Base-by-base conservation (phyloP, 2,797 vertebrate species). In the Dryobates pubescens region DNA sequence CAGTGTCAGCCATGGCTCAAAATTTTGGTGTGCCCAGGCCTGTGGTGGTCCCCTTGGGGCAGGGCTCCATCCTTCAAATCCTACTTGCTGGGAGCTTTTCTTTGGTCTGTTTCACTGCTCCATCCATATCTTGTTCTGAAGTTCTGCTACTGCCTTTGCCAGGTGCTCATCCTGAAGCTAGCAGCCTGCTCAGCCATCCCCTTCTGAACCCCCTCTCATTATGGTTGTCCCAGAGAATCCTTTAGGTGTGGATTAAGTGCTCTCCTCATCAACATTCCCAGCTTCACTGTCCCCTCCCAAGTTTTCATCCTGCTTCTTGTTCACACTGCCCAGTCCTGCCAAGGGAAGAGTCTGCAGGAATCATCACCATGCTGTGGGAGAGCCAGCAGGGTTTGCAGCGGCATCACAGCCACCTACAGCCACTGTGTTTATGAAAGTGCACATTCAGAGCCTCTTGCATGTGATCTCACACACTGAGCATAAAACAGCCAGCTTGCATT, bases 161-260 rank as follows among this genome's bases (percentile, higher is more conserved):
- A 15, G 61, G 29, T 51, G 54, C 29, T 58, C 17, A 5, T 47
- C 74, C 24, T 59, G 67, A 77, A 47, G 53, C 68, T 65, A 13
- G 24, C n/a, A 58, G 53, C 53, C 73, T 61, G 26, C 30, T 51
- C 59, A 72, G 36, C 41, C 47, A 1, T 17, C 0, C 22, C 3
- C 57, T 64, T 26, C n/a, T 75, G 57, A 59, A 19, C 67, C 63
- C n/a, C 15, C 13, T 62, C 67, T 88, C 53, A 2, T 38, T 22
- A 71, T 76, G 34, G 0, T n/a, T 82, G 43, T 78, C 67, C 80
- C 77, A 83, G 26, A 13, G 56, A 45, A 82, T 47, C 36, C 70
- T 68, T 24, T 23, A 59, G 32, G 29, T 17, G 1, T 2, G 4
- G 7, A 1, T 23, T 24, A 3, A 2, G 24, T 64, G 38, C 24